Evolutionary conservation across 2,797 vertebrate species (phyloP), one percentile per base, ranked within the genome.

Genomic region (Bovichtus variegatus): DNA sequence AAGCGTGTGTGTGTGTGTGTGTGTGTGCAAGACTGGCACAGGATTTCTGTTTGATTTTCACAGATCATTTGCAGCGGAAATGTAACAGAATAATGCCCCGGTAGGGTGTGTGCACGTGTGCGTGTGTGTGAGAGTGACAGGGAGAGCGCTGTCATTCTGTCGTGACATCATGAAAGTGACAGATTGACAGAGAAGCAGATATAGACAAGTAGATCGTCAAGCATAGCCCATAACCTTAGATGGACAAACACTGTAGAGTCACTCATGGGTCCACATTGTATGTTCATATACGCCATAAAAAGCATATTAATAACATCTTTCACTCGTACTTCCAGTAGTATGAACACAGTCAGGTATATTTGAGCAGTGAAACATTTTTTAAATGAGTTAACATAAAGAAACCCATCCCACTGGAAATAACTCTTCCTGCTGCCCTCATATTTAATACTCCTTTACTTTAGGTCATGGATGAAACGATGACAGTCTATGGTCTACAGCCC

Each of bases 101-200:
- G 21, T n/a, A 41, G 18, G 27, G 34, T 36, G 13, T 54, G 21
- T 51, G 40, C 25, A 46, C 46, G 25, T 31, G 13, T 67, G 29
- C 43, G 31, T n/a, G 58, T 67, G 49, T 50, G 63, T 50, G 73
- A 76, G 57, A 7, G 59, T 68, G 25, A 36, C 59, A 36, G 63
- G 80, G 68, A 83, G 64, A 83, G 53, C 86, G 65, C 66, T 86
- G 83, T 81, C 83, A 82, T 66, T 59, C 50, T 84, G 80, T 76
- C 1, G 2, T 58, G 64, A 74, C 83, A 72, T 49, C 47, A 34
- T 46, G 9, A 61, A 61, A 72, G 78, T 78, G 81, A 87, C 80
- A 84, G 73, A 65, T 38, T 82, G 73, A 81, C 76, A 69, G 46
- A 58, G 67, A 76, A 34, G 57, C 36, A 18, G 44, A 78, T 19